These are phyloP conservation scores for Delphinus delphis DNA, from an alignment of 2,113 vertebrate genomes.

Conservation along the genomic window DNA sequence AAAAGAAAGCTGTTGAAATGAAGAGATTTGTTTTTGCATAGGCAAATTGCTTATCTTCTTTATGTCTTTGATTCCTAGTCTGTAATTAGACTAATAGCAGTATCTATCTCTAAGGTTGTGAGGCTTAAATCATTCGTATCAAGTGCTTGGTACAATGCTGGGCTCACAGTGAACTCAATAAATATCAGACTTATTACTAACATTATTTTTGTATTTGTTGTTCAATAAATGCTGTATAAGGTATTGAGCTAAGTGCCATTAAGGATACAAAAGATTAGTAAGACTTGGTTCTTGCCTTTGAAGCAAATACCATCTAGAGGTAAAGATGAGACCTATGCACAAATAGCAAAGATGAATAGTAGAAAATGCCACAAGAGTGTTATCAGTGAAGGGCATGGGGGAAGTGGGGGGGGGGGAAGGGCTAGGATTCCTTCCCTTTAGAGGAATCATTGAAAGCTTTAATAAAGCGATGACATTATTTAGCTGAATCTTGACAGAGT, in stretches of 20 bases:
- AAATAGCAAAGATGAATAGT: not conserved
- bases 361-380: not conserved
- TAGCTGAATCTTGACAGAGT: not conserved
- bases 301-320: not conserved
- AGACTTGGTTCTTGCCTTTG: not conserved
- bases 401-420: not conserved
- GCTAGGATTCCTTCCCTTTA: not conserved
- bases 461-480: not conserved
- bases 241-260: not conserved
- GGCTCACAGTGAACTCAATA: not conserved
- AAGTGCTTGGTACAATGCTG: not conserved
- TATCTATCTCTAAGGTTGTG: not conserved
- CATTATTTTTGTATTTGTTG: constrained; percentile 10
- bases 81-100: constrained; percentile 51
- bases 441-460: not conserved
- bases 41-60: not conserved
- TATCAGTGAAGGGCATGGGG: not conserved
- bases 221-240: not conserved
- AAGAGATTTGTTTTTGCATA: constrained; percentile 19
- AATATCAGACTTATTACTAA: constrained; percentile 1
- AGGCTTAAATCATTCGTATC: not conserved
- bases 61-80: not conserved
- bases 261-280: not conserved
- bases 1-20: not conserved
- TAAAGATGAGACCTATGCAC: not conserved